Percentiles rank a stretch among this genome's conserved stretches.
These are phyloP conservation scores for Thalpophila matura DNA, from an alignment of 2,888 invertebrate genomes.

Conservation along the genomic window DNA sequence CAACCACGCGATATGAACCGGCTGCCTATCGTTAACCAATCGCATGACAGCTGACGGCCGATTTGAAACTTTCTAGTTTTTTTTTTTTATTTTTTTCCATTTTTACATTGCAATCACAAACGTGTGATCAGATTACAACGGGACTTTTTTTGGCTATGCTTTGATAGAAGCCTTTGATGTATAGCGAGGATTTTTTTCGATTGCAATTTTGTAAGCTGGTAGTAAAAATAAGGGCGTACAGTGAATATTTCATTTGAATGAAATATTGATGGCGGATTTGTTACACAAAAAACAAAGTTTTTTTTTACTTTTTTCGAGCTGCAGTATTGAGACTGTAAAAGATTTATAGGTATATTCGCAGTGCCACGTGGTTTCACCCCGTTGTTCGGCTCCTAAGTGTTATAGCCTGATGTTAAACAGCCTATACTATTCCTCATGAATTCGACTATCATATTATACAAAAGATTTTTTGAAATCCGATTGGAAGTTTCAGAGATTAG, in stretches of 20 bases:
- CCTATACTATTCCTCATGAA: too few relatives aligned
- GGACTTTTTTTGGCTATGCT: conserved; percentile 22
- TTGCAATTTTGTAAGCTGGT: conserved; percentile 27
- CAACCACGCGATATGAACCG: conserved; percentile 48
- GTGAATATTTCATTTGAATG: conserved; percentile 39
- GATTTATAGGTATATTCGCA: too few relatives aligned
- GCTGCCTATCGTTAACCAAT: conserved; percentile 59
- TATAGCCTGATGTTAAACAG: too few relatives aligned
- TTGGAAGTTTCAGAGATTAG: too few relatives aligned
- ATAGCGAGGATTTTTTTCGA: conserved; percentile 36
- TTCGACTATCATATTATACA: too few relatives aligned
- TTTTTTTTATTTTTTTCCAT: conserved; percentile 13
- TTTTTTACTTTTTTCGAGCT: not conserved
- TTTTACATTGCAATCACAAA: conserved; percentile 42
- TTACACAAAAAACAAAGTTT: too few relatives aligned
- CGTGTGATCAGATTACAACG: conserved; percentile 58
- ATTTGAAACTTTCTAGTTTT: conserved; percentile 37
- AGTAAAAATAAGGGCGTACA: conserved; percentile 32
- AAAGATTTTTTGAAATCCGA: too few relatives aligned
- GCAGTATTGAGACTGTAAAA: accelerated
- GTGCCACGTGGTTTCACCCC: too few relatives aligned
- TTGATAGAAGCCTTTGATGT: conserved; percentile 46
- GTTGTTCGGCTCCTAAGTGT: too few relatives aligned
- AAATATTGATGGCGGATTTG: conserved; percentile 34
- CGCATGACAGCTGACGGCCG: conserved; percentile 54